phyloP scores from a whole-genome alignment of 1,140 invertebrate species.

The Streblospio benedicti region DNA sequence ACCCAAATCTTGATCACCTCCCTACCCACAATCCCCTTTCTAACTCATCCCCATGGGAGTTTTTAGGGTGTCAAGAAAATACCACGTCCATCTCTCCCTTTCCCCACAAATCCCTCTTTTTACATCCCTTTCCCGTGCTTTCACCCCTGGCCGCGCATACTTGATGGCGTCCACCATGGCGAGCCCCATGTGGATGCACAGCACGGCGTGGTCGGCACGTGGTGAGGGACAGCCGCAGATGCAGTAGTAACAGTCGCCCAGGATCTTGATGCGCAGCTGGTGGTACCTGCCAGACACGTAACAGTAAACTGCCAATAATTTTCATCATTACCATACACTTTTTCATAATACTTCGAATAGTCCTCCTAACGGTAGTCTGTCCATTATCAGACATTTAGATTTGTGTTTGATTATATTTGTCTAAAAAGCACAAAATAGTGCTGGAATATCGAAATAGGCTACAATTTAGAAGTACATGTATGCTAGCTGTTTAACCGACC shows the following conservation, averaged over 20 bases:
- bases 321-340: neutral
- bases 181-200: slow-evolving; percentile 88
- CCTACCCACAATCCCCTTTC: no score
- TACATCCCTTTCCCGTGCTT: no score
- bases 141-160: no score
- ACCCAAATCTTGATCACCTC: no score
- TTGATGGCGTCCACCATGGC: slow-evolving; percentile 95
- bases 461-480: slow-evolving; percentile 1
- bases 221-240: slow-evolving; percentile 79
- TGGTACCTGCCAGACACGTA: slow-evolving; percentile 87
- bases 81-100: no score
- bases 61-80: no score
- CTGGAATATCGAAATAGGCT: neutral
- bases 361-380: neutral
- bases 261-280: slow-evolving; percentile 86
- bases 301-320: no score
- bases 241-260: slow-evolving; percentile 93
- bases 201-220: slow-evolving; percentile 80
- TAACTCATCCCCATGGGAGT: no score
- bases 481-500: no score
- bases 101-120: no score
- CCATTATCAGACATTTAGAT: neutral
- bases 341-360: neutral
- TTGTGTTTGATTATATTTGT: neutral
- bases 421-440: neutral